These are phyloP conservation scores for Dexiosoma caninum DNA, from an alignment of 2,888 invertebrate genomes.

Conservation along the genomic window DNA sequence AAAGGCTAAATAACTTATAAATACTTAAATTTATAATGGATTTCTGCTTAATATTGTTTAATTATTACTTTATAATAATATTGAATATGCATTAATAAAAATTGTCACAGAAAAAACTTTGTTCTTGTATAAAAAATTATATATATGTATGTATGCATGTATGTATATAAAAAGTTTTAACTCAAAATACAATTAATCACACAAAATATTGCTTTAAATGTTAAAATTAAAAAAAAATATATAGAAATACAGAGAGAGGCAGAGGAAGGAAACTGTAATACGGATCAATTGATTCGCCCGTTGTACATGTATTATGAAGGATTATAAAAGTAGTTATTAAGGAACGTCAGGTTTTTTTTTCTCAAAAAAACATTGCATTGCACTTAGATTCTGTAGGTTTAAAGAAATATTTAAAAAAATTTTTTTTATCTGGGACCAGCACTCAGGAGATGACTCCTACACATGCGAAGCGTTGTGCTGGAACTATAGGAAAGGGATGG, in stretches of 20 bases:
- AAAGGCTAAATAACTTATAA: constrained; percentile 60
- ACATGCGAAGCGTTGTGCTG: no score
- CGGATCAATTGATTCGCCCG: background rate
- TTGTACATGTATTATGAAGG: no score
- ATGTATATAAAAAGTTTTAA: constrained; percentile 54
- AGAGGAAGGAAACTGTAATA: constrained; percentile 6
- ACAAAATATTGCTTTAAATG: background rate
- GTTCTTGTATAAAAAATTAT: constrained; percentile 49
- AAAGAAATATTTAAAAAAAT: no score
- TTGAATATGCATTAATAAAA: constrained; percentile 50
- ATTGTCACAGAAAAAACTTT: constrained; percentile 52
- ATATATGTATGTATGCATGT: no score
- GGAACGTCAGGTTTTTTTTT: no score
- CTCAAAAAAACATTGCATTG: no score
- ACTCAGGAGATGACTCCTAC: no score
- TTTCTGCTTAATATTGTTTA: constrained; percentile 28
- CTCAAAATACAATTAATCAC: constrained; percentile 41
- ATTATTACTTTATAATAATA: constrained; percentile 45
- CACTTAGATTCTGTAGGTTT: no score
- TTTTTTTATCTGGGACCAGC: no score
- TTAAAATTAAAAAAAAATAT: background rate
- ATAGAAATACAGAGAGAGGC: background rate
- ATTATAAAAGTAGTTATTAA: no score
- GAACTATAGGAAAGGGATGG: no score
- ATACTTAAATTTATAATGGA: constrained; percentile 53